Conservation (phyloP, 2,888 invertebrate genomes). For the Drosophila antonietae region DNA sequence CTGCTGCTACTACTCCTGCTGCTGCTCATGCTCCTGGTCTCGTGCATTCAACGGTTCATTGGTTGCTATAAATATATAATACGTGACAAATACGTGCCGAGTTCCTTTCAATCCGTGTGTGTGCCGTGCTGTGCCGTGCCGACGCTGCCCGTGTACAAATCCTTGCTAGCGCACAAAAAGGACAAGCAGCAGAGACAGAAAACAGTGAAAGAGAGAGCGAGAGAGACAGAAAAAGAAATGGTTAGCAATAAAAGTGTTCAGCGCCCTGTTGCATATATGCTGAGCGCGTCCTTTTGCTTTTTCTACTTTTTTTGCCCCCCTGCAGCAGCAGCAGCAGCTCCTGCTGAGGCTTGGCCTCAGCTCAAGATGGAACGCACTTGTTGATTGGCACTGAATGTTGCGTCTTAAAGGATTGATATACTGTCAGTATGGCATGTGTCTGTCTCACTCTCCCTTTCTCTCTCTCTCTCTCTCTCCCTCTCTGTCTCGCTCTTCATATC, state of each 20-base stretch:
- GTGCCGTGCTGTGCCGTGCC: neutral
- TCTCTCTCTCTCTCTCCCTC: neutral
- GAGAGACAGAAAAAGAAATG: conserved; percentile 57
- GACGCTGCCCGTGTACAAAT: conserved; percentile 58
- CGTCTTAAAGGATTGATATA: conserved; percentile 79
- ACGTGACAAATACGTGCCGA: conserved; percentile 80
- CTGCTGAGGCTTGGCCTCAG: conserved; percentile 17
- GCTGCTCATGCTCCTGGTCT: neutral
- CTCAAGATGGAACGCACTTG: conserved; percentile 77
- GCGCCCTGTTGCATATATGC: conserved; percentile 71
- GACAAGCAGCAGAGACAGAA: conserved; percentile 26
- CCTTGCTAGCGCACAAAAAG: conserved; percentile 61
- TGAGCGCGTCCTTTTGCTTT: conserved; percentile 10
- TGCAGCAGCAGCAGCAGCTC: neutral
- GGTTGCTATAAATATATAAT: conserved; percentile 80
- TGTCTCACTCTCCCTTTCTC: neutral
- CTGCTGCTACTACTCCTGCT: neutral
- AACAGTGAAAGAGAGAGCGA: neutral
- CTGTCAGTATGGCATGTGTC: conserved; percentile 26
- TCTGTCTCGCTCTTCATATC: neutral
- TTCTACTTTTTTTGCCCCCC: neutral
- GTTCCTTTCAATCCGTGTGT: conserved; percentile 72
- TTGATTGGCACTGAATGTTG: conserved; percentile 80
- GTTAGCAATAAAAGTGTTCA: conserved; percentile 78
- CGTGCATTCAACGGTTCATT: conserved; percentile 79